Base-by-base conservation (phyloP, 2,113 vertebrate species). In the Lipotes vexillifer region DNA sequence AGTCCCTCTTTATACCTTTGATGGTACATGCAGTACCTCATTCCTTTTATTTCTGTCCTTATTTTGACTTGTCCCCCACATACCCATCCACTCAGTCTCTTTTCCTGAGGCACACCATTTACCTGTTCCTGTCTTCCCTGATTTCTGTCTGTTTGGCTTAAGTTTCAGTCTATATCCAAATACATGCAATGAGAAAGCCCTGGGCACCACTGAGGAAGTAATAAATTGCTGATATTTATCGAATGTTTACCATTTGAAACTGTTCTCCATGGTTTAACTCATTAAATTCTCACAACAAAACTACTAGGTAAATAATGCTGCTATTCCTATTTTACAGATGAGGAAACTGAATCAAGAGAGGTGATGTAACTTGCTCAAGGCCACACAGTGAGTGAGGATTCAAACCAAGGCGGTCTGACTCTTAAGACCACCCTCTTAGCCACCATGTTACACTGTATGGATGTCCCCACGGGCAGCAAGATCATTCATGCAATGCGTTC, bases 331-430 rank as follows among this genome's bases (percentile, higher is more conserved):
- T 86, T 90, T 68, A 77, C 11, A 78, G 78, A 72, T 5, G 66
- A 93, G 83, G 7, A 92, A 92, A 52, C n/a, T 31, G 55, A 94
- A 52, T 81, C 83, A n/a, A 85, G 57, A 83, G 77, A 55, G n/a
- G 33, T 65, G 11, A 57, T 23, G 2, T 20, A n/a, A 86, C 4
- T 77, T 84, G 38, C 59, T 88, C 29, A 52, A 41, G 61, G 74
- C 15, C 23, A 27, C 68, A 49, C 14, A 52, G 25, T 65, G 57
- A 75, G 59, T 80, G n/a, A 66, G 61, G 78, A 57, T 87, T n/a
- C 29, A 93, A 71, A 71, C 12, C 1, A 23, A 93, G 29, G 46
- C 6, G 9, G 3, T 5, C 12, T n/a, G n/a, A 10, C 75, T 41
- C 6, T 33, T 9, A 14, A 90, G 57, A 3, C 21, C 21, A 68